A percentile compares a stretch with the other conserved stretches of the same genome.
Evolutionary conservation across 2,888 invertebrate species (phyloP).

Genomic region (Tenthredo notha): DNA sequence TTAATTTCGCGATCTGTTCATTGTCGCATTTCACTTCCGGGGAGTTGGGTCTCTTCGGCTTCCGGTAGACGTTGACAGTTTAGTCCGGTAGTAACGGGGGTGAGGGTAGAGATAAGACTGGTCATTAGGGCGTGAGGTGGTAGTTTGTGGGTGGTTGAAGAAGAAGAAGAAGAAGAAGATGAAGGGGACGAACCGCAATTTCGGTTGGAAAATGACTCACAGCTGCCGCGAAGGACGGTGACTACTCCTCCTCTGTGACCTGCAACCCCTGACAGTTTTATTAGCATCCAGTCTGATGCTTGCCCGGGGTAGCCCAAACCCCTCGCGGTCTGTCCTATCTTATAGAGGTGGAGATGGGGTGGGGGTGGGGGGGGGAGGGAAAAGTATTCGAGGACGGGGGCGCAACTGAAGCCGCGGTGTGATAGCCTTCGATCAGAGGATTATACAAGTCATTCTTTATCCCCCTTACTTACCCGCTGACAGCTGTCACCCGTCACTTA

Average conservation of each 20-base stretch:
- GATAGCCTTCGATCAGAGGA: slow-evolving; percentile 51
- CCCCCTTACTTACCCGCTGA: slow-evolving; percentile 55
- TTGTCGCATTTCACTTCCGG: background rate
- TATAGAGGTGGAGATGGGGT: too few relatives aligned
- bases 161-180: background rate
- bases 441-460: slow-evolving; percentile 52
- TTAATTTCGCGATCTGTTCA: background rate
- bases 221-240: slow-evolving; percentile 48
- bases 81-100: background rate
- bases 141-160: background rate
- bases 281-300: slow-evolving; percentile 52
- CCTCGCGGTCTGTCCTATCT: background rate
- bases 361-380: too few relatives aligned
- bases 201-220: slow-evolving; percentile 50
- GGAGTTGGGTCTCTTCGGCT: background rate
- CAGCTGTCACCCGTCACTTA: slow-evolving; percentile 59
- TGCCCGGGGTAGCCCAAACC: slow-evolving; percentile 12
- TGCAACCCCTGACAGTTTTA: slow-evolving; percentile 56
- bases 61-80: slow-evolving; percentile 4
- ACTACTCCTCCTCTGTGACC: slow-evolving; percentile 50
- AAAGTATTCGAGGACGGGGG: background rate
- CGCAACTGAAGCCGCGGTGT: slow-evolving; percentile 4
- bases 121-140: slow-evolving; percentile 46
- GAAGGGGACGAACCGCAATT: slow-evolving; percentile 36
- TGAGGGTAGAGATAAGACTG: slow-evolving; percentile 45